phyloP scores from a whole-genome alignment of 2,888 invertebrate genomes.

The Ariolimax columbianus region DNA sequence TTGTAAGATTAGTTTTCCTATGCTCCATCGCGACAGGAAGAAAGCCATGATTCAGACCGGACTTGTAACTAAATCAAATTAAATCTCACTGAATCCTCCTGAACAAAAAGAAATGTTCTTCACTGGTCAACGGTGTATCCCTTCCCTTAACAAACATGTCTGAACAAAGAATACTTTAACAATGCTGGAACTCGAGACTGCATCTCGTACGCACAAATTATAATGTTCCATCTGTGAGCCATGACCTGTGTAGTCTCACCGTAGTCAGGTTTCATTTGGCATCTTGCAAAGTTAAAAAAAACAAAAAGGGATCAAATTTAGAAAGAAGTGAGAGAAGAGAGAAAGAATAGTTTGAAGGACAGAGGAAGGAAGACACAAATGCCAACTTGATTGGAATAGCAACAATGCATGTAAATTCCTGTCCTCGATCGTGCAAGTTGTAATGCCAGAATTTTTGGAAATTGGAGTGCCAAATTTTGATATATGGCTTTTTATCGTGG shows the following conservation, averaged over 20 bases:
- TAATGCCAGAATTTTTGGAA: background rate
- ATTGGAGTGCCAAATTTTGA: conserved; percentile 38
- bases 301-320: background rate
- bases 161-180: conserved; percentile 7
- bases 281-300: background rate
- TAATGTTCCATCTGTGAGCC: background rate
- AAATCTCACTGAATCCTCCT: too few species aligned
- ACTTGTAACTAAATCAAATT: too few species aligned
- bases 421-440: background rate
- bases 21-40: too few species aligned
- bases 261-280: background rate
- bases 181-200: background rate
- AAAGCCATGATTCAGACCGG: too few species aligned
- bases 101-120: background rate
- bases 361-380: background rate
- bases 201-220: background rate
- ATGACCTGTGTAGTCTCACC: background rate
- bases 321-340: background rate
- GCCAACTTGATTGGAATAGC: background rate
- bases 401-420: conserved; percentile 35
- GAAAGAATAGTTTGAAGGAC: background rate
- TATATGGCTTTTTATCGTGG: conserved; percentile 39
- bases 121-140: background rate
- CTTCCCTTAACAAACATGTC: background rate
- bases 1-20: too few species aligned